Evolutionary conservation across 2,797 vertebrate genomes (phyloP).

Genomic region (Pteropus rufus): DNA sequence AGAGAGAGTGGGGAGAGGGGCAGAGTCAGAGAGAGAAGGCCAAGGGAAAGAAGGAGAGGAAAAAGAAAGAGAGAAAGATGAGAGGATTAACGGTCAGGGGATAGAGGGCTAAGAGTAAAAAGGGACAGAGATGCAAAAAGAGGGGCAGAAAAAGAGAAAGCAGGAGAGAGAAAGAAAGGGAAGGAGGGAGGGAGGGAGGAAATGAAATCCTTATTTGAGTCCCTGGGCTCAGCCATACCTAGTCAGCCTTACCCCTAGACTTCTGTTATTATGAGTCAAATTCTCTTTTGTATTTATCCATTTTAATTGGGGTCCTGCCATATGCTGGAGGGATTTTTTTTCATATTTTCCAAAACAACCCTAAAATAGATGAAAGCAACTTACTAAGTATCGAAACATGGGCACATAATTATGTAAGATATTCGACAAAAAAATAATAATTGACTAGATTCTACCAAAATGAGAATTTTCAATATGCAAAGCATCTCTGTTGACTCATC

Average conservation of each 20-base stretch:
- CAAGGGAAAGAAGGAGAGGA: neutral
- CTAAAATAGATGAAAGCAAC: conserved; percentile 31
- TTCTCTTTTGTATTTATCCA: neutral
- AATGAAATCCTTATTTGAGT: neutral
- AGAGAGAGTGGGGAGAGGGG: too few relatives aligned
- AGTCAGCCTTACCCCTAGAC: neutral
- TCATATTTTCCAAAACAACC: conserved; percentile 25
- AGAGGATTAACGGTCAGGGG: neutral
- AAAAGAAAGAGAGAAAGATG: neutral
- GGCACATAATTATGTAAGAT: neutral
- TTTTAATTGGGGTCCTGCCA: neutral
- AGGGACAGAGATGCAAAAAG: neutral
- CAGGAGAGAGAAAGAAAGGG: too few relatives aligned
- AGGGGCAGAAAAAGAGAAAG: neutral
- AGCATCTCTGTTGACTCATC: neutral
- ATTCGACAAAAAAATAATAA: neutral
- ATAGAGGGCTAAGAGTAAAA: neutral
- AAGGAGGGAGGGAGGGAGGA: neutral
- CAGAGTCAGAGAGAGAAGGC: neutral
- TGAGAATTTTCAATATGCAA: neutral
- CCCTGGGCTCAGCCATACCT: neutral
- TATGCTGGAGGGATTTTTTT: neutral
- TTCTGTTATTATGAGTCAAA: neutral
- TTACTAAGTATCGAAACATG: neutral
- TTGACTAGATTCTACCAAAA: neutral